A percentile compares a stretch with the other conserved stretches of the same genome.
Evolutionary conservation across 2,888 invertebrate genomes (phyloP).

Genomic region (Melanotus villosus): DNA sequence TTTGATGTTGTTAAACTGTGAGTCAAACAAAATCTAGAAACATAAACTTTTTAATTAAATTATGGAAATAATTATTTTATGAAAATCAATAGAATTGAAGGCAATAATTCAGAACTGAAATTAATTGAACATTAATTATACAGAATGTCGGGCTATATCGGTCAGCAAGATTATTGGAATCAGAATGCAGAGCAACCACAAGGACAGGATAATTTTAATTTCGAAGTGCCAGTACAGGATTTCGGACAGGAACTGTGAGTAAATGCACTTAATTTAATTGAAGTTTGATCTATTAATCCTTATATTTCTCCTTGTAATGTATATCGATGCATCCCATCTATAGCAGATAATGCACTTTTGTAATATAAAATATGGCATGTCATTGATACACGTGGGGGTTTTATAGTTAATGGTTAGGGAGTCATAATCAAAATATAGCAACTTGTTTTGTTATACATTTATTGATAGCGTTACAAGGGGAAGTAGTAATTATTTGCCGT

Average conservation of each 20-base stretch:
- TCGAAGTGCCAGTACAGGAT: slow-evolving; percentile 59
- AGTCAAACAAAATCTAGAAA: too few relatives aligned
- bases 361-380: background rate
- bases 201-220: slow-evolving; percentile 55
- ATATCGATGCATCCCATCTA: background rate
- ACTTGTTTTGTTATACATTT: background rate
- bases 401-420: background rate
- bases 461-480: background rate
- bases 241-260: slow-evolving; percentile 59
- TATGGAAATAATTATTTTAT: background rate
- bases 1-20: too few relatives aligned
- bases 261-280: slow-evolving; percentile 13
- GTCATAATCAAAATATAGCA: too few relatives aligned
- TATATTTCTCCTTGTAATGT: background rate
- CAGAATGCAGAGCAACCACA: slow-evolving; percentile 45
- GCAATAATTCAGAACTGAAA: background rate
- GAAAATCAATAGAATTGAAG: background rate
- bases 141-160: slow-evolving; percentile 48
- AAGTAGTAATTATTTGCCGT: too few relatives aligned
- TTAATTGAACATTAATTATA: background rate
- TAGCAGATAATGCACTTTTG: background rate
- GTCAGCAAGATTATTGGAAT: slow-evolving; percentile 51
- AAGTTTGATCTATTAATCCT: background rate
- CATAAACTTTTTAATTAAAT: too few relatives aligned
- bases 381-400: background rate